These are phyloP conservation scores for Xylota segnis DNA, from an alignment of 2,888 invertebrate genomes.

Conservation along the genomic window DNA sequence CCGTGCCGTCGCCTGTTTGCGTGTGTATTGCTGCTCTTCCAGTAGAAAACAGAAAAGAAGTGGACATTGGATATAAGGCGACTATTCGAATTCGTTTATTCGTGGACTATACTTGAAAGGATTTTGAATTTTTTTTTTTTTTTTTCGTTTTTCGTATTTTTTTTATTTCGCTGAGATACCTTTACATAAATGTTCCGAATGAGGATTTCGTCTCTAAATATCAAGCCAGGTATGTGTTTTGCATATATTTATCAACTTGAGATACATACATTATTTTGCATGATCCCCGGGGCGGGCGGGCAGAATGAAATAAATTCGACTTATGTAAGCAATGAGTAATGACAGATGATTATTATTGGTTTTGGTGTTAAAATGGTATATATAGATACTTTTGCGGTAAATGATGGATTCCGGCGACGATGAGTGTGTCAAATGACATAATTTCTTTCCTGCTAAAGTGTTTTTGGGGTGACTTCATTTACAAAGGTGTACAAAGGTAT, in stretches of 20 bases:
- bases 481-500: background rate
- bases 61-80: constrained; percentile 69
- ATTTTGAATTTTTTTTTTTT: too few relatives aligned
- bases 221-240: constrained; percentile 82
- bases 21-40: constrained; percentile 34
- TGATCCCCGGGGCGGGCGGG: background rate
- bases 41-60: constrained; percentile 30
- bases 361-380: constrained; percentile 24
- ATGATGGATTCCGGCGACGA: constrained; percentile 64
- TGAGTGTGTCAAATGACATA: constrained; percentile 72
- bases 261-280: constrained; percentile 26
- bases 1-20: constrained; percentile 35
- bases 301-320: background rate
- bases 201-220: constrained; percentile 82
- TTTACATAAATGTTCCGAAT: constrained; percentile 81
- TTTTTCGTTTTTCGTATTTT: too few relatives aligned
- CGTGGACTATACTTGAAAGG: constrained; percentile 44
- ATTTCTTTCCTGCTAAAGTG: constrained; percentile 25
- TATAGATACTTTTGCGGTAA: constrained; percentile 61
- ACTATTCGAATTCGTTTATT: constrained; percentile 17
- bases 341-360: constrained; percentile 40
- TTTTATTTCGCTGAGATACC: constrained; percentile 2
- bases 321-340: constrained; percentile 61
- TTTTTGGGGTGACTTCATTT: constrained; percentile 58
- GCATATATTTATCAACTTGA: constrained; percentile 20